A percentile compares a stretch with the other conserved stretches of the same genome.
Conservation (phyloP, 2,113 vertebrate genomes). For the Tiliqua scincoides region DNA sequence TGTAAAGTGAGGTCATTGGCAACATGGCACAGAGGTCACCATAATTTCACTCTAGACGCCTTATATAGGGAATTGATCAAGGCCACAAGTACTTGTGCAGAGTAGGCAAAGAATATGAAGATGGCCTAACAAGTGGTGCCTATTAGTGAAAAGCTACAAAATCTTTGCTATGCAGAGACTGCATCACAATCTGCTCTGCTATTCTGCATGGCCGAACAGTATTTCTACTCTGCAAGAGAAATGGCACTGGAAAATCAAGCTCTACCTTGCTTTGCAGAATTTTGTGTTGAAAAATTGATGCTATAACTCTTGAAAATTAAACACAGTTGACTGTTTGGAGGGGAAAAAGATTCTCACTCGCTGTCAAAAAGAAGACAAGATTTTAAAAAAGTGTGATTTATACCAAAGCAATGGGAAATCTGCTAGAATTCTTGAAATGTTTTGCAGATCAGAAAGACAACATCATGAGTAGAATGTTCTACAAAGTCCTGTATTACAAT, state of each 20-base stretch:
- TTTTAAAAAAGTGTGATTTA: constrained; percentile 8
- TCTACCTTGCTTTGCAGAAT: background rate
- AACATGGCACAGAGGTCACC: no score
- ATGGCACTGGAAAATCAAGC: background rate
- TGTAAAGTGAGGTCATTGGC: no score
- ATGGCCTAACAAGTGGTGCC: no score
- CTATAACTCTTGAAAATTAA: constrained; percentile 5
- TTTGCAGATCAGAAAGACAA: constrained; percentile 5
- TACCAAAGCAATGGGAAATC: constrained; percentile 4
- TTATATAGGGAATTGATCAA: no score
- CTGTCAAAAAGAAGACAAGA: constrained; percentile 26
- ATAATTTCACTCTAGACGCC: no score
- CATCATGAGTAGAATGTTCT: background rate
- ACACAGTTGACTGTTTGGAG: constrained; percentile 2
- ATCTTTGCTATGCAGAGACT: background rate
- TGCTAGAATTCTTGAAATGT: constrained; percentile 17
- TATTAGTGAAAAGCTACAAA: background rate
- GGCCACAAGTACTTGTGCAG: no score
- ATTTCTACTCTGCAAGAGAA: background rate
- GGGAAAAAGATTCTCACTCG: background rate
- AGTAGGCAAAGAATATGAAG: no score
- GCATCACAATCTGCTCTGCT: background rate
- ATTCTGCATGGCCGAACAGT: background rate
- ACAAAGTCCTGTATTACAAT: background rate
- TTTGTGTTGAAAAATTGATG: background rate